Evolutionary conservation across 2,797 vertebrate genomes (phyloP).

Genomic region (Thamnophis elegans): DNA sequence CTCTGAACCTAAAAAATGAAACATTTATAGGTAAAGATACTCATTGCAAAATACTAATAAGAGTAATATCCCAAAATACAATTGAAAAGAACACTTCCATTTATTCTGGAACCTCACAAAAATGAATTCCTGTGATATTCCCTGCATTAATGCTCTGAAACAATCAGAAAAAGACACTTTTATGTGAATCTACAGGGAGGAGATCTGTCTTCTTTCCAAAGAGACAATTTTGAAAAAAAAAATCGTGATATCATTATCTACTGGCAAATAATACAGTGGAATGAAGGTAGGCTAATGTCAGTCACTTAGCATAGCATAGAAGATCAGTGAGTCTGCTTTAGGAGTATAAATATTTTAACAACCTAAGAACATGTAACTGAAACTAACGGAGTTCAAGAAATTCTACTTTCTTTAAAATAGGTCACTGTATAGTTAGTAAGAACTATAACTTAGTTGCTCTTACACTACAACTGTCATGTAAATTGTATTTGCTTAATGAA

Average conservation of each 20-base stretch:
- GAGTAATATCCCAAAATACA: not conserved
- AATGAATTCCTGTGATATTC: not conserved
- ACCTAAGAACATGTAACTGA: slow-evolving; percentile 42
- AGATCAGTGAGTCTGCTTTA: slow-evolving; percentile 31
- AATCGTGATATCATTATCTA: not conserved
- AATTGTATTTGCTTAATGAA: slow-evolving; percentile 69
- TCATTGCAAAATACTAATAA: slow-evolving; percentile 2
- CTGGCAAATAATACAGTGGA: not conserved
- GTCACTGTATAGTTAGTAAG: slow-evolving; percentile 51
- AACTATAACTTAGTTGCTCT: slow-evolving; percentile 64
- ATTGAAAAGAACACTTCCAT: not conserved
- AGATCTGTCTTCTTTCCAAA: slow-evolving; percentile 13
- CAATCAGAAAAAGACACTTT: not conserved
- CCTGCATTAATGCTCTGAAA: not conserved
- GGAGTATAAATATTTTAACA: slow-evolving; percentile 43
- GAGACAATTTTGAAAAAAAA: not conserved
- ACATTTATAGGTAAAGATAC: slow-evolving; percentile 28
- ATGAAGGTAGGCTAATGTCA: not conserved
- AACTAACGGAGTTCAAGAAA: slow-evolving; percentile 53
- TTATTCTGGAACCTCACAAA: not conserved
- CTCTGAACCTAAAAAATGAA: slow-evolving; percentile 82
- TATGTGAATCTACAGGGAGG: slow-evolving; percentile 4
- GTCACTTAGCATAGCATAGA: not conserved
- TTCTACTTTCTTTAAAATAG: slow-evolving; percentile 69
- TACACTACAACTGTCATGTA: slow-evolving; percentile 57